Percentiles rank a stretch among this genome's conserved stretches.
Evolutionary conservation across 2,797 vertebrate genomes (phyloP).

Genomic region (Sebastes minor): DNA sequence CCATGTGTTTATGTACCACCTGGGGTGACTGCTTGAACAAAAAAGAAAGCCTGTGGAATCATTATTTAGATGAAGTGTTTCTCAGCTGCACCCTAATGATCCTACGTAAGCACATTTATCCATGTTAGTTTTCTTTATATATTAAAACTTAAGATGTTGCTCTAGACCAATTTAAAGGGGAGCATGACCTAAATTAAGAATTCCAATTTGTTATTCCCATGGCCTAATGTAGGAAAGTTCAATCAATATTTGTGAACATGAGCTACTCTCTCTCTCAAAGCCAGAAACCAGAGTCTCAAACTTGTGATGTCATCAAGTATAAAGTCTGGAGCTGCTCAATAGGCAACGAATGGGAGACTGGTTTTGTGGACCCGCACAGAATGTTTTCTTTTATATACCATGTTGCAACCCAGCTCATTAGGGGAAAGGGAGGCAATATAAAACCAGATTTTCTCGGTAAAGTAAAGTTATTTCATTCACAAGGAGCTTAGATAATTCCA

Average conservation of each 20-base stretch:
- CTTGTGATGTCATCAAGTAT: background rate
- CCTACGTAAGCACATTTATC: background rate
- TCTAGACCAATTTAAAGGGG: background rate
- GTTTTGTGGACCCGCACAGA: background rate
- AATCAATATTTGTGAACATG: background rate
- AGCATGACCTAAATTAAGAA: background rate
- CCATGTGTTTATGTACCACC: slow-evolving; percentile 25
- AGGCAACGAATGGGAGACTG: background rate
- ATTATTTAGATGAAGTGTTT: slow-evolving; percentile 38
- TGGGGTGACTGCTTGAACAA: slow-evolving; percentile 5
- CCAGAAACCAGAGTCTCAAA: background rate
- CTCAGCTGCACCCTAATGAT: slow-evolving; percentile 10
- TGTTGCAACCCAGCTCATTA: no score
- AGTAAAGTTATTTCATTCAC: no score
- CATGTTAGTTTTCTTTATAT: background rate
- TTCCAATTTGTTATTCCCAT: background rate
- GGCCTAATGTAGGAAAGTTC: background rate
- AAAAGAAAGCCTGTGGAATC: slow-evolving; percentile 15
- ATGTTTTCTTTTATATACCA: no score
- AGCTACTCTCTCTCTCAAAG: background rate
- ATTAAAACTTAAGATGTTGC: background rate
- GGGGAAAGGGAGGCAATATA: no score
- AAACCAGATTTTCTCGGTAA: no score
- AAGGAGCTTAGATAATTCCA: no score
- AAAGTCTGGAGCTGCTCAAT: background rate